Conservation (phyloP, 2,888 invertebrate species). For the Synergus laeviventris region DNA sequence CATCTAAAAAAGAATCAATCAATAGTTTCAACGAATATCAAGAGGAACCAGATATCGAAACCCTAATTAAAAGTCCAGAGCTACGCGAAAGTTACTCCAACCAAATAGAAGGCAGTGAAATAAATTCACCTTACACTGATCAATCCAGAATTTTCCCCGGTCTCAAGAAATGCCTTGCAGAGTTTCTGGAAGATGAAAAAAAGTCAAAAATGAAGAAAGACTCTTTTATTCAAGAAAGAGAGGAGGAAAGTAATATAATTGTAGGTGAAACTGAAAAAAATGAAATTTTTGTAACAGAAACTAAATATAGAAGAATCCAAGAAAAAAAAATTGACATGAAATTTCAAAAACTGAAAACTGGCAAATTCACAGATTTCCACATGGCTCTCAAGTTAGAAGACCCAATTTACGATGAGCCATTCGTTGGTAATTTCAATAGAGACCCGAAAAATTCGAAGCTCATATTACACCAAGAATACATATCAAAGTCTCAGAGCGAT, state of each 20-base stretch:
- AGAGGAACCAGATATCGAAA: constrained; percentile 34
- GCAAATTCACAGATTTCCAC: constrained; percentile 36
- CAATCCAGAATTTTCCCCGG: neutral
- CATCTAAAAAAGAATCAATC: constrained; percentile 20
- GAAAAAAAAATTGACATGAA: neutral
- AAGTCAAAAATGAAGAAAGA: neutral
- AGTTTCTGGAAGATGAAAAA: constrained; percentile 34
- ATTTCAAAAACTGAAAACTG: neutral
- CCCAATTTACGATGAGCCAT: constrained; percentile 61
- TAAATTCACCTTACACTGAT: neutral
- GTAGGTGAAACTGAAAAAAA: neutral
- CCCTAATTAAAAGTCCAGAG: constrained; percentile 20
- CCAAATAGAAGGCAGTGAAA: constrained; percentile 9
- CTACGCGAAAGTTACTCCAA: constrained; percentile 18
- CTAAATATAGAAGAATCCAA: neutral
- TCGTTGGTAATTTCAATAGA: constrained; percentile 50
- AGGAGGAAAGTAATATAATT: neutral
- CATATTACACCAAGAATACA: neutral
- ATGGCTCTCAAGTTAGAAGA: constrained; percentile 50
- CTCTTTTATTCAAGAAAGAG: neutral
- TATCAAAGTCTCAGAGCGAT: constrained; percentile 43
- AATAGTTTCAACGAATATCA: constrained; percentile 34
- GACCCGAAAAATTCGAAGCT: constrained; percentile 28
- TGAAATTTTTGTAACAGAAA: neutral
- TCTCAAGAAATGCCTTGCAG: neutral